Conservation (phyloP, 2,113 vertebrate genomes). For the Eurystomus gularis region DNA sequence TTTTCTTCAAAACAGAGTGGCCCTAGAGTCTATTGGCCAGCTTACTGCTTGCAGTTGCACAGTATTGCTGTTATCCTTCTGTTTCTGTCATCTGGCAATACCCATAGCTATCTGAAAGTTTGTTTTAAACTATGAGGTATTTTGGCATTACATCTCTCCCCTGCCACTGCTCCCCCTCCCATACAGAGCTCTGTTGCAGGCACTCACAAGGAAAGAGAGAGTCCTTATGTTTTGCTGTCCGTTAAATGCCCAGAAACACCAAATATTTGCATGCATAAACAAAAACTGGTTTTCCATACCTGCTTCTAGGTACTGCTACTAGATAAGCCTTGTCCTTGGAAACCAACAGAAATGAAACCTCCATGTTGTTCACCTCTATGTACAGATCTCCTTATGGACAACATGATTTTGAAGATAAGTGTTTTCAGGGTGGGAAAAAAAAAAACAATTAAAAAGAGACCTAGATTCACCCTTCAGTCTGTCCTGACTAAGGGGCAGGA, state of each 20-base stretch:
- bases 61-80: background rate
- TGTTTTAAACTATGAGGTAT: background rate
- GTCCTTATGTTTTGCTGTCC: background rate
- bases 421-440: background rate
- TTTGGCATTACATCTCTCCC: background rate
- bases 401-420: background rate
- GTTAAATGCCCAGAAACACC: background rate
- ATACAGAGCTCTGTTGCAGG: rapidly evolving
- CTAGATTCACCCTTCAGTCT: background rate
- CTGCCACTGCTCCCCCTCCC: background rate
- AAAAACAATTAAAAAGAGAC: background rate
- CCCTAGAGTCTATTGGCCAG: background rate
- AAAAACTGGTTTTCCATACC: background rate
- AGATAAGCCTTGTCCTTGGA: background rate
- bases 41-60: background rate
- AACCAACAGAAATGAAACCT: background rate
- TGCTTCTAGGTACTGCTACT: background rate
- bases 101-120: background rate
- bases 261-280: background rate
- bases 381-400: background rate
- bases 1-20: background rate
- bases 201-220: background rate
- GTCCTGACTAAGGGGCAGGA: background rate
- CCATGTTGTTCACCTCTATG: background rate
- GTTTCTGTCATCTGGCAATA: background rate